Evolutionary conservation across 2,888 invertebrate species (phyloP), one percentile per base, ranked within the genome.

Genomic region (Noctuana brunneofusca): DNA sequence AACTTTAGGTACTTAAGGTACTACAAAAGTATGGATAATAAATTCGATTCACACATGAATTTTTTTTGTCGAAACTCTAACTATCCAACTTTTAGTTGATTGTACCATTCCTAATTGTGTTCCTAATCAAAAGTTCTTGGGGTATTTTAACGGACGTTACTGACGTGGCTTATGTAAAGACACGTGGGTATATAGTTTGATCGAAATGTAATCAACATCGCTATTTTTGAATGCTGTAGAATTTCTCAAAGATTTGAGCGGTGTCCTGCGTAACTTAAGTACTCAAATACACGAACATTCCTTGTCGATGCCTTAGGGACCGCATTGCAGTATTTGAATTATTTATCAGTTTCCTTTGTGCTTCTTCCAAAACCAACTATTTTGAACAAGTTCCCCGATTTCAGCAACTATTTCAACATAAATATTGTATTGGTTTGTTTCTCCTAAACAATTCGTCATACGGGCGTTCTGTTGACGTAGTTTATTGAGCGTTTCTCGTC

Each of bases 321-420:
- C 84, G 87, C 87, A 89, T 81, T 87, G 87, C 88, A 86, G 84
- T 79, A 77, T 81, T 84, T 88, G 83, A 87, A 85, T 88, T 88
- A 88, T 89, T 86, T 87, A 89, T 87, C 77, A 84, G 80, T 76
- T 75, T 78, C 80, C 82, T 84, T 84, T 86, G 81, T 83, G 81
- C 79, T 78, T 74, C 78, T 74, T 75, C 75, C 73, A 79, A 83
- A 83, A 79, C 69, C 66, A 70, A 68, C 67, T 66, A 64, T 66
- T 66, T 64, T 62, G 64, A 65, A 66, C 65, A 66, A 70, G 65
- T 66, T 65, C 63, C 63, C 63, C 64, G 57, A 65, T 68, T 70
- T 68, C 63, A 64, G 63, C 57, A 65, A 68, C 66, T 68, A 58
- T 64, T 53, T 64, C 56, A 52, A 57, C 52, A 63, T 57, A 63